Percentiles rank a stretch among this genome's conserved stretches.
Conservation (phyloP, 2,888 invertebrate genomes). For the Calliopum simillimum region DNA sequence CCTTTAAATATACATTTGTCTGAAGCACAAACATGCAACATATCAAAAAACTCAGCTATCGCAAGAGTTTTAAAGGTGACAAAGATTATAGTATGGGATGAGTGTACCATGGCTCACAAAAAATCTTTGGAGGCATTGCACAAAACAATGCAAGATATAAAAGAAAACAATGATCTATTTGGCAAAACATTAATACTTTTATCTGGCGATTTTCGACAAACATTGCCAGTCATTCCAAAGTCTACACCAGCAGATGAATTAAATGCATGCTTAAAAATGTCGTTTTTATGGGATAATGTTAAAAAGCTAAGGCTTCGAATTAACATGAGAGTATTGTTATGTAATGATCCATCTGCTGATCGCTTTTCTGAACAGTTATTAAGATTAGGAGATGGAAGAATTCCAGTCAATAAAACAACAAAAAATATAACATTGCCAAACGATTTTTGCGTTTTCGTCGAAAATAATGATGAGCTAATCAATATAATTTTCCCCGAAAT, state of each 20-base stretch:
- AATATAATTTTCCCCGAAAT: constrained; percentile 30
- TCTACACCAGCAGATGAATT: constrained; percentile 49
- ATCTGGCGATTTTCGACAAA: constrained; percentile 37
- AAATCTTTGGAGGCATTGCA: constrained; percentile 37
- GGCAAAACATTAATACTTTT: constrained; percentile 37
- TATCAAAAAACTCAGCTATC: neutral
- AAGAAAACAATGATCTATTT: constrained; percentile 35
- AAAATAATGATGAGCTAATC: constrained; percentile 28
- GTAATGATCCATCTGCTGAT: constrained; percentile 40
- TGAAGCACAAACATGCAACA: too few relatives aligned
- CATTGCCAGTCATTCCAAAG: constrained; percentile 32
- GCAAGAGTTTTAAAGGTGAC: constrained; percentile 29
- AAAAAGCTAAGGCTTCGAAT: too few relatives aligned
- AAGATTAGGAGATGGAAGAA: constrained; percentile 45
- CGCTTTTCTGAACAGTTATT: constrained; percentile 34
- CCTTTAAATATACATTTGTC: too few relatives aligned
- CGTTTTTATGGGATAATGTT: constrained; percentile 40
- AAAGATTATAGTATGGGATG: constrained; percentile 41
- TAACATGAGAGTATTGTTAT: constrained; percentile 39
- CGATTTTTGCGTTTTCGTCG: constrained; percentile 33
- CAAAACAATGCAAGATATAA: constrained; percentile 41
- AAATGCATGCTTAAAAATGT: constrained; percentile 48
- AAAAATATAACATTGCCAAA: constrained; percentile 46
- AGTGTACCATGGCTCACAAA: constrained; percentile 42
- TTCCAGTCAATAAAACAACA: constrained; percentile 43